phyloP scores from a whole-genome alignment of 2,797 vertebrate species.

The Melanotaenia boesemani region DNA sequence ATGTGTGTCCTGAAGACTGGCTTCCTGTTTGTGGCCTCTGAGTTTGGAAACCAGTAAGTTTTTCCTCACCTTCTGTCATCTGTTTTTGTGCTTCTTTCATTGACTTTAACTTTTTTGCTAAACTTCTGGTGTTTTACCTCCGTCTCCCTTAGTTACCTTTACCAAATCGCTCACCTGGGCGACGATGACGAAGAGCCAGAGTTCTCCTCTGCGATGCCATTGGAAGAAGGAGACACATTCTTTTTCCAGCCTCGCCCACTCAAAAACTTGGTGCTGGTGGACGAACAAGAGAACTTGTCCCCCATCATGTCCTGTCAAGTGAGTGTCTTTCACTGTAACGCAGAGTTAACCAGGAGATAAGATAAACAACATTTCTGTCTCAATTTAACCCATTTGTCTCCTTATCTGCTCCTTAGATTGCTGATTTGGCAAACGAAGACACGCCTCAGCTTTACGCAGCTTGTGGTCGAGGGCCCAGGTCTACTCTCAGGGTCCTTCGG shows the following conservation, averaged over 20 bases:
- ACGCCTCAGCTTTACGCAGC: constrained; percentile 96
- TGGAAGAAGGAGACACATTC: constrained; percentile 98
- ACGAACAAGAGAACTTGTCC: constrained; percentile 96
- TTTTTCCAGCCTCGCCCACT: constrained; percentile 97
- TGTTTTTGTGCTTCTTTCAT: neutral
- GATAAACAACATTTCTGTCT: neutral
- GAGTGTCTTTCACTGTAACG: neutral
- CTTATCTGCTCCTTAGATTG: constrained; percentile 81
- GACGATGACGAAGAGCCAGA: constrained; percentile 98
- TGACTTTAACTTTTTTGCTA: too few relatives aligned
- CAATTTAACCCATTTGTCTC: neutral
- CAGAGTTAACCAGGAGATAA: too few relatives aligned
- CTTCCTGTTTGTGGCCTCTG: constrained; percentile 96
- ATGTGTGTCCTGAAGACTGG: constrained; percentile 99
- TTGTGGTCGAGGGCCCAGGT: constrained; percentile 94
- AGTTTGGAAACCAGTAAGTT: constrained; percentile 99
- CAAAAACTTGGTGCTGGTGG: constrained; percentile 97
- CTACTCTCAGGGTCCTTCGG: constrained; percentile 93
- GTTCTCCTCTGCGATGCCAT: constrained; percentile 98
- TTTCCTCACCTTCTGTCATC: neutral
- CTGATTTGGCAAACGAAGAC: constrained; percentile 98
- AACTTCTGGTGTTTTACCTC: too few relatives aligned
- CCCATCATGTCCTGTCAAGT: constrained; percentile 98
- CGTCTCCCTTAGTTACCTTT: constrained; percentile 88
- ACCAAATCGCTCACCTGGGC: constrained; percentile 98